phyloP scores from a whole-genome alignment of 2,113 vertebrate species.

The Procavia capensis region DNA sequence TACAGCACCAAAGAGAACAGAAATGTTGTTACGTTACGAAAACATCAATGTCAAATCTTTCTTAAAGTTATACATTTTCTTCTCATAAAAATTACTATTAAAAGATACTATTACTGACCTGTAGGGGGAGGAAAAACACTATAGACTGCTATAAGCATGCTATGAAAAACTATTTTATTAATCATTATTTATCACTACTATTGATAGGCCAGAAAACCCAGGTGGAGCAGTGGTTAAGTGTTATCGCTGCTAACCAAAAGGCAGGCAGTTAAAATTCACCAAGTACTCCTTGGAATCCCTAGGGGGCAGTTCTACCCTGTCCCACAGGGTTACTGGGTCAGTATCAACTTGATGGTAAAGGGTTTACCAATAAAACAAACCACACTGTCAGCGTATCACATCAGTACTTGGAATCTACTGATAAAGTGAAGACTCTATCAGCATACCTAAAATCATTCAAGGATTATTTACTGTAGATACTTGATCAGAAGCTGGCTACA shows the following conservation, averaged over 20 bases:
- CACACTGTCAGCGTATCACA: neutral
- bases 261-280: too few species aligned
- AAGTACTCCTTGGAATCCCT: too few species aligned
- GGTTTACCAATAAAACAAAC: neutral
- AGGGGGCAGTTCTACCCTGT: too few species aligned
- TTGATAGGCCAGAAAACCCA: too few species aligned
- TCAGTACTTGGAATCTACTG: neutral
- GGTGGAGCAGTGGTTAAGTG: too few species aligned
- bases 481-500: neutral
- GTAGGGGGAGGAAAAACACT: neutral
- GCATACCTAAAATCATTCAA: neutral
- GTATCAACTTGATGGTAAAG: too few species aligned
- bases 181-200: neutral
- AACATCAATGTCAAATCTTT: neutral
- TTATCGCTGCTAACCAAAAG: too few species aligned
- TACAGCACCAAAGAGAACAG: neutral
- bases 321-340: too few species aligned
- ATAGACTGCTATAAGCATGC: neutral
- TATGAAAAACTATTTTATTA: neutral
- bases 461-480: neutral
- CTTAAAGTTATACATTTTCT: conserved; percentile 16
- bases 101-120: neutral
- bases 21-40: neutral
- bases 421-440: neutral
- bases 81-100: conserved; percentile 17